phyloP scores from a whole-genome alignment of 2,888 invertebrate species.

The Thereva nobilitata region DNA sequence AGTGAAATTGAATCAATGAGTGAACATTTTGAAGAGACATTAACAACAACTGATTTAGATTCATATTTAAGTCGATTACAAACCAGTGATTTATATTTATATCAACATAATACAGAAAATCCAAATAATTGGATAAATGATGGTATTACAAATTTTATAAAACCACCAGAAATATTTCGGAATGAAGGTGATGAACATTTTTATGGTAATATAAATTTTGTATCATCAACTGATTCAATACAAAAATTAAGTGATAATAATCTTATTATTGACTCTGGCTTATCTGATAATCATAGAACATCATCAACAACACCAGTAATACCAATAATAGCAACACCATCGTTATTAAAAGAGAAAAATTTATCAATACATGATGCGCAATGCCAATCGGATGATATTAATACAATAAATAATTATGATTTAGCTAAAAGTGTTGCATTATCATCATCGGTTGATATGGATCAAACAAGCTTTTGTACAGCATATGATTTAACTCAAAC shows the following conservation, averaged over 20 bases:
- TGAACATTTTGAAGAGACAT: slow-evolving; percentile 61
- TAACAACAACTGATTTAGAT: slow-evolving; percentile 67
- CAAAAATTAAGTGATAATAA: slow-evolving; percentile 47
- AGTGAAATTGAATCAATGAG: slow-evolving; percentile 69
- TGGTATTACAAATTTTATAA: slow-evolving; percentile 52
- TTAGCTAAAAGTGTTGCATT: slow-evolving; percentile 46
- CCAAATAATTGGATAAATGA: slow-evolving; percentile 48
- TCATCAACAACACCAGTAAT: background rate
- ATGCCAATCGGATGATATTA: slow-evolving; percentile 44
- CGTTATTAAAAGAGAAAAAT: slow-evolving; percentile 45
- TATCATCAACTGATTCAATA: slow-evolving; percentile 56
- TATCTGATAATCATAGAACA: background rate
- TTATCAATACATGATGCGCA: slow-evolving; percentile 45
- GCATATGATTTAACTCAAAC: slow-evolving; percentile 46
- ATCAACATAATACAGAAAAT: slow-evolving; percentile 46
- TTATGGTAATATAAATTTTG: slow-evolving; percentile 56
- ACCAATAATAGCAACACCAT: slow-evolving; percentile 21
- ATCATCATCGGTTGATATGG: slow-evolving; percentile 44
- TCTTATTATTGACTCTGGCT: background rate
- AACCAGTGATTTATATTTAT: slow-evolving; percentile 59
- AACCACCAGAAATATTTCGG: slow-evolving; percentile 56
- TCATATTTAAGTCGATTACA: slow-evolving; percentile 70
- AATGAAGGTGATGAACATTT: slow-evolving; percentile 55
- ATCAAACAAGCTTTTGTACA: slow-evolving; percentile 45
- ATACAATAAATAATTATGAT: slow-evolving; percentile 34